A percentile compares a stretch with the other conserved stretches of the same genome.
phyloP scores from a whole-genome alignment of 2,888 invertebrate species.

The Conus canariensis region DNA sequence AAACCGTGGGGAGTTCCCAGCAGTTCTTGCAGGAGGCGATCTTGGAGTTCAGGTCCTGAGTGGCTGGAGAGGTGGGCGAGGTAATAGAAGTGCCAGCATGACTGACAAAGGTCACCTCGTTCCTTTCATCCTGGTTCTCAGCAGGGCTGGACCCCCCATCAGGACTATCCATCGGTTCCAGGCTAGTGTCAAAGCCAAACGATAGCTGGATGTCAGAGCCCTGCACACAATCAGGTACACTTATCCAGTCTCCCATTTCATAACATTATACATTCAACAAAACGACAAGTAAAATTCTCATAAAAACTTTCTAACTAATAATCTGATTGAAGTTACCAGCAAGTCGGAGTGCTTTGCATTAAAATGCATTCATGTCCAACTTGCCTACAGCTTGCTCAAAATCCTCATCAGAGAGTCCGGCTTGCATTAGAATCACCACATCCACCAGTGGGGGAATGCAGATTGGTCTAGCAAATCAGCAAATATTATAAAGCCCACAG shows the following conservation, averaged over 20 bases:
- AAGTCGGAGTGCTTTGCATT: too few relatives aligned
- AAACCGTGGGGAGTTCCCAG: constrained; percentile 73
- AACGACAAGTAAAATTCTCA: too few relatives aligned
- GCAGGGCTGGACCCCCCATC: constrained; percentile 41
- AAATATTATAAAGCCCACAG: too few relatives aligned
- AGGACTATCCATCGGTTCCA: constrained; percentile 40
- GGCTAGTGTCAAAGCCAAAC: constrained; percentile 87
- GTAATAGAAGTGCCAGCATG: constrained; percentile 50
- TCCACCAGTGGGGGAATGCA: too few relatives aligned
- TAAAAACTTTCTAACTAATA: too few relatives aligned
- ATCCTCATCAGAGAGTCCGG: too few relatives aligned
- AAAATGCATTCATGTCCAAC: too few relatives aligned
- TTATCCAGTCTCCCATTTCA: not conserved
- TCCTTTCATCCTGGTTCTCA: constrained; percentile 44
- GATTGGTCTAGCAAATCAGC: too few relatives aligned
- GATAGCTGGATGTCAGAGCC: constrained; percentile 87
- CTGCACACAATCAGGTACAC: constrained; percentile 18
- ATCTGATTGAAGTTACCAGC: too few relatives aligned
- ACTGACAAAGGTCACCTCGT: constrained; percentile 38
- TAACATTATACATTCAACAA: constrained; percentile 18
- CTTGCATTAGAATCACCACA: too few relatives aligned
- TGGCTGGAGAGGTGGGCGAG: constrained; percentile 82
- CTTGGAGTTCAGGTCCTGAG: constrained; percentile 94
- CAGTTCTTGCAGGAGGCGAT: constrained; percentile 95
- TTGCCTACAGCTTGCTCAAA: too few relatives aligned